Conservation (phyloP, 1,140 invertebrate genomes). For the Bicyclus anynana region DNA sequence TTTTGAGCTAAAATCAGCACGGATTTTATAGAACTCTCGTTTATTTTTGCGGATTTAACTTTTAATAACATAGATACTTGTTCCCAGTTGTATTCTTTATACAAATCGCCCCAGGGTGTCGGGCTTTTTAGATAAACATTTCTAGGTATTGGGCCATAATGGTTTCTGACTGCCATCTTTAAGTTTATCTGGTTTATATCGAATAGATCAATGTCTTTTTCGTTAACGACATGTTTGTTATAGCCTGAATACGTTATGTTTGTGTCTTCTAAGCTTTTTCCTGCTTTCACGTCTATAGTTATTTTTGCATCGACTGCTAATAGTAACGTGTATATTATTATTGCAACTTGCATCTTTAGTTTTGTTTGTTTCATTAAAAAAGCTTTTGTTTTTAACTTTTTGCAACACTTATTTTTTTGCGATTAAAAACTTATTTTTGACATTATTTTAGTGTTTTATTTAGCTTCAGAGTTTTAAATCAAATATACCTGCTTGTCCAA, state of each 20-base stretch:
- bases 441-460: too few relatives aligned
- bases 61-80: conserved; percentile 39
- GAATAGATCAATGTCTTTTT: conserved; percentile 28
- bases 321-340: background rate
- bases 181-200: conserved; percentile 26
- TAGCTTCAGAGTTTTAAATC: too few relatives aligned
- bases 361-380: too few relatives aligned
- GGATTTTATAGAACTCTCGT: conserved; percentile 29
- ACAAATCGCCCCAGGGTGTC: conserved; percentile 55
- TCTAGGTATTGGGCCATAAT: conserved; percentile 29
- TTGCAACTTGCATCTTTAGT: background rate
- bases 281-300: conserved; percentile 22
- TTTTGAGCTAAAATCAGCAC: conserved; percentile 43
- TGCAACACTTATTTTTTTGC: too few relatives aligned
- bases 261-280: conserved; percentile 18
- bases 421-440: too few relatives aligned
- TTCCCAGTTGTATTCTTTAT: conserved; percentile 52
- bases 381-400: too few relatives aligned
- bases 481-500: too few relatives aligned
- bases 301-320: conserved; percentile 20
- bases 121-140: conserved; percentile 45
- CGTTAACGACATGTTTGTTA: conserved; percentile 22
- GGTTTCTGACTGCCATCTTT: conserved; percentile 29
- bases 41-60: conserved; percentile 49
- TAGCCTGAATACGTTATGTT: conserved; percentile 24